phyloP scores from a whole-genome alignment of 2,888 invertebrate genomes.

The Agrotis exclamationis region DNA sequence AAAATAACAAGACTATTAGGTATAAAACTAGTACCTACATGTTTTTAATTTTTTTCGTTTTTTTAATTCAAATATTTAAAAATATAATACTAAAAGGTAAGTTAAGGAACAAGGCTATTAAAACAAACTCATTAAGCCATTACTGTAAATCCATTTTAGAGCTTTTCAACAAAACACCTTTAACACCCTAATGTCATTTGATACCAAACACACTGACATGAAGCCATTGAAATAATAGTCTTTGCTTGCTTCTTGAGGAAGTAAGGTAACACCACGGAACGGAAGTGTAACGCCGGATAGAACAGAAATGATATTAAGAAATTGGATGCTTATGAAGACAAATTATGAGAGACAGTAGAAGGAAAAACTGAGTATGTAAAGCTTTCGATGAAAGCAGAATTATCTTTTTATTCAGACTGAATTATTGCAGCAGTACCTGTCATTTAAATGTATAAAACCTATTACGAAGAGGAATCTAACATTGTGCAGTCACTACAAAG shows the following conservation, averaged over 20 bases:
- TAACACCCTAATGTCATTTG: slow-evolving; percentile 41
- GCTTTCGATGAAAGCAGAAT: no score
- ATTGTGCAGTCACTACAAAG: no score
- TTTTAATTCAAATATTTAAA: no score
- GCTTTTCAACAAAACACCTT: not conserved
- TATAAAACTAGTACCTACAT: no score
- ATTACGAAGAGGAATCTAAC: no score
- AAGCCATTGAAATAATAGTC: slow-evolving; percentile 53
- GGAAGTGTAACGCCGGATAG: slow-evolving; percentile 25
- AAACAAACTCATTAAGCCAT: no score
- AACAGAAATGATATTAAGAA: slow-evolving; percentile 19
- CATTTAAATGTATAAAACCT: not conserved
- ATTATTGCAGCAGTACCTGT: no score
- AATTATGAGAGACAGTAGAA: not conserved
- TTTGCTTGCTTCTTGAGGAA: slow-evolving; percentile 46
- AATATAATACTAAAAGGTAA: no score
- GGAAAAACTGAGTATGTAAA: no score
- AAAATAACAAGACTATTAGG: no score
- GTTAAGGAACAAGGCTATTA: no score
- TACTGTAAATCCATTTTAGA: not conserved
- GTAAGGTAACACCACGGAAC: slow-evolving; percentile 48
- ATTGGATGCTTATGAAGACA: not conserved
- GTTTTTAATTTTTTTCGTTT: no score
- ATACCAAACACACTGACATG: slow-evolving; percentile 52
- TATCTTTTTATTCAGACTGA: not conserved